Percentiles rank a stretch among this genome's conserved stretches.
These are phyloP conservation scores for Channa maculata DNA, from an alignment of 2,113 vertebrate genomes.

Conservation along the genomic window DNA sequence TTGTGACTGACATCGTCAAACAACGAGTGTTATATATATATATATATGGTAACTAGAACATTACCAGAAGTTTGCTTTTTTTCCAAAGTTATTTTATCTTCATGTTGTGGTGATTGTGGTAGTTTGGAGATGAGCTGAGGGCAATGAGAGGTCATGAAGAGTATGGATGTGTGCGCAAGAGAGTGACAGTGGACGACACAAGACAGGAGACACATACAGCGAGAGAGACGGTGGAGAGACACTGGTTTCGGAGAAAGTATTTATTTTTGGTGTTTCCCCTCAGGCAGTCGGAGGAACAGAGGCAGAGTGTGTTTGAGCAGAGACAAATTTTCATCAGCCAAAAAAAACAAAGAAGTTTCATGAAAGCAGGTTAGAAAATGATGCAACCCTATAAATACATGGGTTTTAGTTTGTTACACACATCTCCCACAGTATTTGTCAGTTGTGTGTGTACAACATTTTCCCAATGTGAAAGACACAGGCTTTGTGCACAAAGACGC, in stretches of 20 bases:
- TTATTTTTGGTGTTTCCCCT: slow-evolving; percentile 22
- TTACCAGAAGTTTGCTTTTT: too few relatives aligned
- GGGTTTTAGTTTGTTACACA: not conserved
- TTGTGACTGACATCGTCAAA: too few relatives aligned
- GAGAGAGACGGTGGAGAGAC: not conserved
- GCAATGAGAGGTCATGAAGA: slow-evolving; percentile 14
- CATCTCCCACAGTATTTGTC: not conserved
- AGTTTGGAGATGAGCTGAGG: not conserved
- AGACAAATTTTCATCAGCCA: slow-evolving; percentile 14
- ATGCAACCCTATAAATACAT: not conserved
- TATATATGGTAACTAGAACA: too few relatives aligned
- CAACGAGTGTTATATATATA: too few relatives aligned
- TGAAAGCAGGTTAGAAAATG: not conserved
- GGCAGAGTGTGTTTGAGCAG: slow-evolving; percentile 8
- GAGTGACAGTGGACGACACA: not conserved
- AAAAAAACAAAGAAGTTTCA: not conserved
- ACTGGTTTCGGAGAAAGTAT: slow-evolving; percentile 3
- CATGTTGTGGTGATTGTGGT: too few relatives aligned
- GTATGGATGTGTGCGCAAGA: not conserved
- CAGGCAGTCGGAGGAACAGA: not conserved
- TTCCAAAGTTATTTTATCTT: too few relatives aligned
- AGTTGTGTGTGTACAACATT: not conserved
- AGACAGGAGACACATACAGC: not conserved
- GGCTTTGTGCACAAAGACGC: not conserved
- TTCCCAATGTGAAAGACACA: not conserved